Conservation (phyloP, 1,140 invertebrate species). For the Solenopsis invicta region DNA sequence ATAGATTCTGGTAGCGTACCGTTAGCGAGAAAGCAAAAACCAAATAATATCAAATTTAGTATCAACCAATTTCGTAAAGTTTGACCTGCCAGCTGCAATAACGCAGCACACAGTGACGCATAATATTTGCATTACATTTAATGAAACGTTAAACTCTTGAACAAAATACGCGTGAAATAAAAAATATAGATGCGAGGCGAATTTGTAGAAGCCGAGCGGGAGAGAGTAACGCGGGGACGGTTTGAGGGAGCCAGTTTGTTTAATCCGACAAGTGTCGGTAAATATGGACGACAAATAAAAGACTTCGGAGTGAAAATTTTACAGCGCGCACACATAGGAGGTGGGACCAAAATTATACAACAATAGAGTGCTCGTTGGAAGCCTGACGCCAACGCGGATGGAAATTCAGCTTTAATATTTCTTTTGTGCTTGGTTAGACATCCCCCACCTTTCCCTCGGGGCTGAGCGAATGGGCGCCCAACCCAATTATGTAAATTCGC, state of each 20-base stretch:
- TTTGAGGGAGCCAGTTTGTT: slow-evolving; percentile 47
- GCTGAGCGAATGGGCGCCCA: slow-evolving; percentile 59
- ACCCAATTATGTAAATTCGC: slow-evolving; percentile 81
- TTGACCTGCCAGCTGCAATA: slow-evolving; percentile 31
- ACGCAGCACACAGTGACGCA: slow-evolving; percentile 10
- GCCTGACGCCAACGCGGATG: slow-evolving; percentile 41
- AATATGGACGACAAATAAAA: slow-evolving; percentile 65
- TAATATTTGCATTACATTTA: slow-evolving; percentile 61
- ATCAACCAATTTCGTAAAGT: slow-evolving; percentile 53
- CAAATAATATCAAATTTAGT: slow-evolving; percentile 24
- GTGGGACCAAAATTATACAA: slow-evolving; percentile 54
- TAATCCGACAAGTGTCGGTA: slow-evolving; percentile 60
- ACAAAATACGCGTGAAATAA: slow-evolving; percentile 43
- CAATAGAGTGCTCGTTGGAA: slow-evolving; percentile 56
- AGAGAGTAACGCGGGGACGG: not conserved
- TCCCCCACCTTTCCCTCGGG: slow-evolving; percentile 29
- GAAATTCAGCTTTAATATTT: slow-evolving; percentile 70
- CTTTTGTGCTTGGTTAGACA: slow-evolving; percentile 65
- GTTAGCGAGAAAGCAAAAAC: slow-evolving; percentile 1
- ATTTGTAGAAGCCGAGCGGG: slow-evolving; percentile 25
- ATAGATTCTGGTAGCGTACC: not conserved
- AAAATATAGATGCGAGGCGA: slow-evolving; percentile 34
- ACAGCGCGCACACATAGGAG: not conserved
- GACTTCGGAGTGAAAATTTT: slow-evolving; percentile 55
- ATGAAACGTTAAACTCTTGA: slow-evolving; percentile 55